These are phyloP conservation scores for Phalanger gymnotis DNA, from an alignment of 2,797 vertebrate species.

Conservation along the genomic window DNA sequence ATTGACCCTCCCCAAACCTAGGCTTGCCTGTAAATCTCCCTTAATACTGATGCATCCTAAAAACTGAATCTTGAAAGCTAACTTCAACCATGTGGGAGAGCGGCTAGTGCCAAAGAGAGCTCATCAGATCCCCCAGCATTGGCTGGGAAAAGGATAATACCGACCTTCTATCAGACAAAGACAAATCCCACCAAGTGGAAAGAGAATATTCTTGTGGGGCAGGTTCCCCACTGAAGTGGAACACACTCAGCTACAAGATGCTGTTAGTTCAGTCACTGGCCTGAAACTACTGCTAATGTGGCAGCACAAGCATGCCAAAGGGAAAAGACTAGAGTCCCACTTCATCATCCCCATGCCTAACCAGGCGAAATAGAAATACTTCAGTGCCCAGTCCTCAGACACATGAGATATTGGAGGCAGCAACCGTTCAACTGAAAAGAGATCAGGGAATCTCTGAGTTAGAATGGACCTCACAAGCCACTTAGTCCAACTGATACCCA, in stretches of 20 bases:
- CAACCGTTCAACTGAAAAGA: conserved; percentile 57
- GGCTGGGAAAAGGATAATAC: neutral
- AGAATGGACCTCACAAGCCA: neutral
- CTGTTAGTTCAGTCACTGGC: neutral
- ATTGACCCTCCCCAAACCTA: neutral
- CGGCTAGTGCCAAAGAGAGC: neutral
- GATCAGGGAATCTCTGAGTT: neutral
- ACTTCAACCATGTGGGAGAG: neutral
- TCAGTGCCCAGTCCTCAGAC: neutral
- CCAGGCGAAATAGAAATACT: conserved; percentile 38
- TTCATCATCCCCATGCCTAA: conserved; percentile 54
- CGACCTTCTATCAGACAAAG: neutral
- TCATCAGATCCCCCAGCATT: conserved; percentile 6
- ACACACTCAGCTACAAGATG: neutral
- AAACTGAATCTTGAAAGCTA: neutral
- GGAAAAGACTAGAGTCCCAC: conserved; percentile 57
- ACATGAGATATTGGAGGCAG: conserved; percentile 46
- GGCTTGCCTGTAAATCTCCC: neutral
- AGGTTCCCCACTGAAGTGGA: neutral
- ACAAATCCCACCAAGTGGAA: neutral
- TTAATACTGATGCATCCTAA: neutral
- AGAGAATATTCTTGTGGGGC: neutral
- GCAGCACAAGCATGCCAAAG: conserved; percentile 53
- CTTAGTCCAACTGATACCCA: neutral
- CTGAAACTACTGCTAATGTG: conserved; percentile 35